A percentile compares a stretch with the other conserved stretches of the same genome.
These are phyloP conservation scores for Clangula hyemalis DNA, from an alignment of 2,797 vertebrate genomes.

Conservation along the genomic window DNA sequence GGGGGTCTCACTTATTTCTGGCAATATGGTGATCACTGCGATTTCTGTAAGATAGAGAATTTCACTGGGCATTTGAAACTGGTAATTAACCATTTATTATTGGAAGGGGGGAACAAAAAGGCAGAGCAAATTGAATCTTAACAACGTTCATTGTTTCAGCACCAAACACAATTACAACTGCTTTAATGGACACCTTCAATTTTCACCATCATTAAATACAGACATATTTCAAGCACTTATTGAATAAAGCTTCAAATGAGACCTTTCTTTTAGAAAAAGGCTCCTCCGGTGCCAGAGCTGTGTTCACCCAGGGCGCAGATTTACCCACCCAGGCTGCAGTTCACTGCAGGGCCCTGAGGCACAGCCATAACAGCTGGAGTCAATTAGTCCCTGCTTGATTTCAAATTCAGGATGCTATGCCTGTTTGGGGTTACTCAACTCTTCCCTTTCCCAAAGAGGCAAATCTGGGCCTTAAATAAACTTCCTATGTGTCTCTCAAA, in stretches of 20 bases:
- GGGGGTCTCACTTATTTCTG: background rate
- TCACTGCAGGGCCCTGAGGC: background rate
- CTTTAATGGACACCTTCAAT: conserved; percentile 40
- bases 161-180: conserved; percentile 23
- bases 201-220: conserved; percentile 33
- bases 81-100: conserved; percentile 45
- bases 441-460: background rate
- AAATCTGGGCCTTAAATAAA: background rate
- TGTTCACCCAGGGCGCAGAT: background rate
- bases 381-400: background rate
- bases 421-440: background rate
- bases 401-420: background rate
- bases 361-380: background rate
- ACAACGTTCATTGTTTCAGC: conserved; percentile 24
- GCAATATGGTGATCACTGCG: background rate
- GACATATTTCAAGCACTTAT: conserved; percentile 9
- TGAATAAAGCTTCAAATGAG: background rate
- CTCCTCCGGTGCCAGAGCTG: background rate
- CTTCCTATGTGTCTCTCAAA: background rate
- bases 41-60: background rate
- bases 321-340: background rate
- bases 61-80: background rate
- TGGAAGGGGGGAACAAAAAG: background rate
- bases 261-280: background rate
- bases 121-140: conserved; percentile 34